Evolutionary conservation across 2,797 vertebrate species (phyloP), one percentile per base, ranked within the genome.

Genomic region (Scolopax bukidnonensis): DNA sequence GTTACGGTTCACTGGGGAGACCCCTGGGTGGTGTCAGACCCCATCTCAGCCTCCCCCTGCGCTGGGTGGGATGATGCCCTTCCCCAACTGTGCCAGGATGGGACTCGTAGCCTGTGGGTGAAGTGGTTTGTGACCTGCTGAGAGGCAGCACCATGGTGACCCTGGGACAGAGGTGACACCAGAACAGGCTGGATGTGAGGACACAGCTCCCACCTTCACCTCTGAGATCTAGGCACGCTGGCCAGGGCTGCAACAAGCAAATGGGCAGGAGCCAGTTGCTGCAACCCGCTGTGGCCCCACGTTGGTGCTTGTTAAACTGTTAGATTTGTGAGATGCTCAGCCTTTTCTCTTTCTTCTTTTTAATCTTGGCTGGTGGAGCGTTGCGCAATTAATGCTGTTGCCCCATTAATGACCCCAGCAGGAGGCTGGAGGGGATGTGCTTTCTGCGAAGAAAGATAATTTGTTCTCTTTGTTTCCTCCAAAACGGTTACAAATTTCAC

Each of bases 1-100:
- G 19, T 63, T 12, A 11, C 0, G 1, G 9, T 15, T 36, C 50
- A 11, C 10, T 0, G 0, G 38, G 25, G 33, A 32, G 59, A 21
- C 7, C 8, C 43, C n/a, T 2, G 51, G 41, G 1, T 2, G 9
- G n/a, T 7, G 45, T 16, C 78, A 40, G 47, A 4, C 8, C 25
- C 74, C 0, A 4, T 18, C 12, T 28, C 82, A 45, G 82, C 5
- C 30, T 20, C 11, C 6, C 38, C 41, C 51, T 9, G 60, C 1
- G 0, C 36, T 5, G 57, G 51, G 50, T 9, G 47, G 27, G 61
- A 21, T 17, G 61, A 21, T 20, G 59, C 4, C 9, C 57, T 5
- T 65, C 43, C 57, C 38, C 1, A 1, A 0, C 50, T 20, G 19
- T 9, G 51, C 84, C 2, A 0, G 0, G 41, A 2, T 47, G 33